Evolutionary conservation across 2,888 invertebrate species (phyloP).

Genomic region (Dendrolimus pini): DNA sequence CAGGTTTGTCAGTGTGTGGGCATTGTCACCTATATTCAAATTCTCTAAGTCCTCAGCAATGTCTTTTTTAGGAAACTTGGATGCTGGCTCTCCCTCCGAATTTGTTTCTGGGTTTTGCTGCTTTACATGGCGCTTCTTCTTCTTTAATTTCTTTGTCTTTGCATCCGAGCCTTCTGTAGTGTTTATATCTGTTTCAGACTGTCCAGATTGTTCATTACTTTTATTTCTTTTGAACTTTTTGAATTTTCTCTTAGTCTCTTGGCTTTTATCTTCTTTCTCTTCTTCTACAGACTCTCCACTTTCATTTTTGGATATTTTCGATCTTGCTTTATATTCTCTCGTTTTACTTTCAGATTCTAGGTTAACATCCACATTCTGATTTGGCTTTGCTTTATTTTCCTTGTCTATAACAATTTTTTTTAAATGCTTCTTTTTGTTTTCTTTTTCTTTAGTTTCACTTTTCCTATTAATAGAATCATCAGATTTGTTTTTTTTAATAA

Average conservation of each 20-base stretch:
- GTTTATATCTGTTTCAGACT: constrained; percentile 16
- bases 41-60: constrained; percentile 44
- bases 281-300: background rate
- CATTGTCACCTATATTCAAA: constrained; percentile 55
- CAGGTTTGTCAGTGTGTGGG: constrained; percentile 49
- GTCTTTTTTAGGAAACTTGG: constrained; percentile 36
- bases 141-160: constrained; percentile 34
- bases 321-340: background rate
- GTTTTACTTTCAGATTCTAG: background rate
- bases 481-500: constrained; percentile 50
- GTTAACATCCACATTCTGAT: background rate
- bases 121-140: constrained; percentile 34
- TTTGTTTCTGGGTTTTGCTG: constrained; percentile 12
- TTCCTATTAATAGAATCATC: constrained; percentile 21
- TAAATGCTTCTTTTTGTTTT: constrained; percentile 13
- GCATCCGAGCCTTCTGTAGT: constrained; percentile 13
- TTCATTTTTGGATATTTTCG: background rate
- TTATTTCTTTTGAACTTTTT: constrained; percentile 14
- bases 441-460: constrained; percentile 4
- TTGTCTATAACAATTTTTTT: constrained; percentile 4
- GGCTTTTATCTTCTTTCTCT: background rate
- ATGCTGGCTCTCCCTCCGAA: constrained; percentile 32
- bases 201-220: constrained; percentile 13
- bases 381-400: background rate
- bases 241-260: constrained; percentile 3